Base-by-base conservation (phyloP, 2,888 invertebrate genomes). In the Mythimna impura region DNA sequence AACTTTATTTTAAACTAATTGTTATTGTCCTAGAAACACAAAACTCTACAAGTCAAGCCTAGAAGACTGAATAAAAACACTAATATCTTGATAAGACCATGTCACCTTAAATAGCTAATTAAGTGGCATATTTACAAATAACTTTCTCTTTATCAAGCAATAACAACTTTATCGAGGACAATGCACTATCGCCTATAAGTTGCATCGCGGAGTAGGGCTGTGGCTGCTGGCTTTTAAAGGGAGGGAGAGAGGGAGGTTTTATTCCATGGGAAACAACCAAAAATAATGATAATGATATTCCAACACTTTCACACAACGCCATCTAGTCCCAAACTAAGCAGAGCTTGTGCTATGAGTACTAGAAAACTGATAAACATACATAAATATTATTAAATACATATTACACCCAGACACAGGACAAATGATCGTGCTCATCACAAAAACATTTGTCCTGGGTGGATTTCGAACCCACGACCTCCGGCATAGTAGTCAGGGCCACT, bases 101-200 rank as follows among this genome's bases (percentile, higher is more conserved):
- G 90, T 91, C 91, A 90, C 90, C 89, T 87, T 82, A 65, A 66
- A 70, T 81, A 58, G 82, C 86, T 89, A 93, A 93, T 93, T 92
- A 92, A 90, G 40, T 76, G 73, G 34, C 81, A 69, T 95, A 94
- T 95, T 95, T 95, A 95, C 94, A 95, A 94, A 95, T 92, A 94
- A 91, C 94, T 95, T 95, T 95, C 95, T 89, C 93, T 89, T 92
- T 94, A 95, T 95, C 95, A 61, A n/a, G 80, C 88, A 93, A 95
- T 91, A 95, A 94, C 95, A 95, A 93, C 90, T 90, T 93, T 95
- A 96, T 96, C 95, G 93, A 85, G 95, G 94, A 93, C 95, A 95
- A 94, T 96, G 95, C 95, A 89, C 95, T 95, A 95, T 95, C 95
- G 92, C 89, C 83, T 87, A 87, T 81, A 86, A 88, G 82, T 87